These are phyloP conservation scores for Andrena chrysosceles DNA, from an alignment of 2,888 invertebrate genomes.

Conservation along the genomic window DNA sequence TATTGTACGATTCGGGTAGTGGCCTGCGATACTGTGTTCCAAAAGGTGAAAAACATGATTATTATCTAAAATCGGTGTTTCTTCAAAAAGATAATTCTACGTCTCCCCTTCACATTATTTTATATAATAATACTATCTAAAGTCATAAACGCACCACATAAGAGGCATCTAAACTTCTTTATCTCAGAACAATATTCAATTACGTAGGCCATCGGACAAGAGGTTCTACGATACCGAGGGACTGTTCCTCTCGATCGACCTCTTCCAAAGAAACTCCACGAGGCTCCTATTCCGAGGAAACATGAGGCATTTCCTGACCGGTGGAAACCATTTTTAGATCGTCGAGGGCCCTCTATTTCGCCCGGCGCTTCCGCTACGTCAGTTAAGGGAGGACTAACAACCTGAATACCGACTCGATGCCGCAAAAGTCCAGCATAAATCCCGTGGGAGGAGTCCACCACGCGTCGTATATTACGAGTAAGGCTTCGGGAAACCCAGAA, in stretches of 20 bases:
- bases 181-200: neutral
- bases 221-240: neutral
- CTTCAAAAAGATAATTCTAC: too few relatives aligned
- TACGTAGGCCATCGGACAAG: neutral
- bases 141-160: too few relatives aligned
- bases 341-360: constrained; percentile 61
- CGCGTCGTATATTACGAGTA: constrained; percentile 38
- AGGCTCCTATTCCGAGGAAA: constrained; percentile 9
- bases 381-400: constrained; percentile 53
- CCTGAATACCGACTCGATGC: constrained; percentile 15
- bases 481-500: constrained; percentile 18
- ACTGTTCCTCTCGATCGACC: constrained; percentile 10
- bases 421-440: constrained; percentile 50
- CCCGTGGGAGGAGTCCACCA: constrained; percentile 27
- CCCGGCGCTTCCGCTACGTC: constrained; percentile 41
- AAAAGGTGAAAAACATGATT: too few relatives aligned
- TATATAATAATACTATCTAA: too few relatives aligned
- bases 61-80: too few relatives aligned
- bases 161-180: neutral
- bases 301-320: constrained; percentile 44
- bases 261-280: constrained; percentile 30
- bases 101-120: too few relatives aligned
- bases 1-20: too few relatives aligned
- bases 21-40: too few relatives aligned
- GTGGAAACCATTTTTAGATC: constrained; percentile 66